Conservation (phyloP, 2,888 invertebrate genomes). For the Idaea straminata region DNA sequence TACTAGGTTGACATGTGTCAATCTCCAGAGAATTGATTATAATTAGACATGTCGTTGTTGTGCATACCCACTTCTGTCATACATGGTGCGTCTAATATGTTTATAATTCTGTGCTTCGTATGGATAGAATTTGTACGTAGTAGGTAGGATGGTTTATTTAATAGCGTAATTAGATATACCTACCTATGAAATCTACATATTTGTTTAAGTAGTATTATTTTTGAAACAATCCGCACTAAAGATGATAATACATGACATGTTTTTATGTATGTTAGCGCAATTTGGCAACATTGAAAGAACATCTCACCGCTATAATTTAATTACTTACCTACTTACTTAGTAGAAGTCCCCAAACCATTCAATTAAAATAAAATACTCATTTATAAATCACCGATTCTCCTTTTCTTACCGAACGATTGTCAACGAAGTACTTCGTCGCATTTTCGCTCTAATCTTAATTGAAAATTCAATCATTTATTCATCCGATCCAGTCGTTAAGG, state of each 20-base stretch:
- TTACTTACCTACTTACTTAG: constrained; percentile 1
- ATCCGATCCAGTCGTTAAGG: constrained; percentile 70
- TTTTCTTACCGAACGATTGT: constrained; percentile 51
- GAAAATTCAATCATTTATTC: constrained; percentile 78
- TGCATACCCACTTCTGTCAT: too few species aligned
- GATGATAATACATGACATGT: too few species aligned
- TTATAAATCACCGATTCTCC: constrained; percentile 41
- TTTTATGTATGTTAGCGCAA: too few species aligned
- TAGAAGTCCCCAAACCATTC: constrained; percentile 14
- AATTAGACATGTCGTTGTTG: constrained; percentile 41
- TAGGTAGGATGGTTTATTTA: too few species aligned
- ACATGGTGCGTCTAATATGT: too few species aligned
- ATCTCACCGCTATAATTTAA: neutral
- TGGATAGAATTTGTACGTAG: too few species aligned
- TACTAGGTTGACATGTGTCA: constrained; percentile 42
- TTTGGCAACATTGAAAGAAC: too few species aligned
- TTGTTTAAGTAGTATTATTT: too few species aligned
- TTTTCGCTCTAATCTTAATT: constrained; percentile 69
- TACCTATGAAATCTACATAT: too few species aligned
- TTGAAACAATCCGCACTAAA: too few species aligned
- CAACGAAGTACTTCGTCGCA: constrained; percentile 58
- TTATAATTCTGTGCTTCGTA: too few species aligned
- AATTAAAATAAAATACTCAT: constrained; percentile 38
- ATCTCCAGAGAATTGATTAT: constrained; percentile 56
- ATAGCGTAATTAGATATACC: constrained; percentile 1